phyloP scores from a whole-genome alignment of 2,113 vertebrate genomes.

The Calcarius ornatus region DNA sequence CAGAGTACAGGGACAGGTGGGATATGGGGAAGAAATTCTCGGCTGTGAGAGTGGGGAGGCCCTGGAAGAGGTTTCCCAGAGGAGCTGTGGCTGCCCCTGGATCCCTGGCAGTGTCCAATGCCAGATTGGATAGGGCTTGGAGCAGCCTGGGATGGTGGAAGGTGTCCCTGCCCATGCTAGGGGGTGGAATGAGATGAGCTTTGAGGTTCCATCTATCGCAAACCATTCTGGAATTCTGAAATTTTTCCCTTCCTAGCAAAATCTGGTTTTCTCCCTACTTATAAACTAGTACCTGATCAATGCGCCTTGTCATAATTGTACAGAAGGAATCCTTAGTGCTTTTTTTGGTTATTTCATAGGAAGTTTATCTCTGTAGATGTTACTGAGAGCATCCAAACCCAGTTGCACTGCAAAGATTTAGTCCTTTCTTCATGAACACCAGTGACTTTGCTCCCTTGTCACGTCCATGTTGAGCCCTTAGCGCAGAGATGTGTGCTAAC shows the following conservation, averaged over 20 bases:
- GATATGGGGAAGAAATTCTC: rapidly evolving
- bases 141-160: neutral
- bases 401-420: neutral
- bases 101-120: neutral
- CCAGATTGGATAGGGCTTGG: neutral
- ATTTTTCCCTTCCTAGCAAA: neutral
- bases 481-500: conserved; percentile 11
- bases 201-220: neutral
- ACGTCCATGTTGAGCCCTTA: rapidly evolving
- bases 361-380: neutral
- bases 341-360: neutral
- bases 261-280: neutral
- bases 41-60: rapidly evolving
- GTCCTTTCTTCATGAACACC: rapidly evolving
- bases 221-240: neutral
- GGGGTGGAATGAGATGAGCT: neutral
- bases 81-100: rapidly evolving
- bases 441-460: neutral
- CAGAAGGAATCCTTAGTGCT: neutral
- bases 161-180: neutral
- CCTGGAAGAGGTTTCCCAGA: neutral
- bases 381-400: neutral
- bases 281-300: neutral
- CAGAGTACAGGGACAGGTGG: rapidly evolving
- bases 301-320: rapidly evolving